phyloP scores from a whole-genome alignment of 2,113 vertebrate species.

The Pygoscelis antarcticus region DNA sequence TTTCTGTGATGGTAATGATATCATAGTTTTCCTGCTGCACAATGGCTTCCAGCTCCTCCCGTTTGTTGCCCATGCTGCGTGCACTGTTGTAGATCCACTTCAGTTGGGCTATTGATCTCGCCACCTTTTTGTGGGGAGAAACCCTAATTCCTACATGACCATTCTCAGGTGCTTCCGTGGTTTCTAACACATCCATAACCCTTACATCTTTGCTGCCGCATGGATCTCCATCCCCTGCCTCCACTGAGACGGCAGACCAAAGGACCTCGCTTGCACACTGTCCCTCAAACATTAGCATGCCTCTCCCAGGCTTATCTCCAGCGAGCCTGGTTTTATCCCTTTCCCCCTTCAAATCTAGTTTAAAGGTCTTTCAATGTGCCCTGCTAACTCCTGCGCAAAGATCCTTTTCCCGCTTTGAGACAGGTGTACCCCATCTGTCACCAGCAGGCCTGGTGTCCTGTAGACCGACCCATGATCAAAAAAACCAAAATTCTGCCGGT shows the following conservation, averaged over 20 bases:
- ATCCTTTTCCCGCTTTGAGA: background rate
- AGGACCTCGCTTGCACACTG: background rate
- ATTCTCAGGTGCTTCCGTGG: background rate
- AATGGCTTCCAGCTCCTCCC: background rate
- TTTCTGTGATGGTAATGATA: too few species aligned
- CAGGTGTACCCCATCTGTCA: background rate
- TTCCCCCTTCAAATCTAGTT: background rate
- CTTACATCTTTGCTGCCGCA: background rate
- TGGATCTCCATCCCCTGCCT: background rate
- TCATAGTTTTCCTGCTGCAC: background rate
- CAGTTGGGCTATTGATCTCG: background rate
- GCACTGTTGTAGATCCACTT: background rate
- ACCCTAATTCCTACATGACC: background rate
- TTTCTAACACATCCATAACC: background rate
- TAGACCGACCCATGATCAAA: background rate
- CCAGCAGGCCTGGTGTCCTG: background rate
- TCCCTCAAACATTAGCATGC: background rate
- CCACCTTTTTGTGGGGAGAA: background rate
- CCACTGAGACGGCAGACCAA: background rate
- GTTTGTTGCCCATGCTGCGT: background rate
- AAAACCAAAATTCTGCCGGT: fast-evolving
- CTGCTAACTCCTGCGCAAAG: background rate
- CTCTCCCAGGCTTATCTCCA: background rate
- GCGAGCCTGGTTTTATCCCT: background rate
- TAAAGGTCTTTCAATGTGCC: background rate